phyloP scores from a whole-genome alignment of 2,888 invertebrate genomes.

The Plagodis dolabraria region DNA sequence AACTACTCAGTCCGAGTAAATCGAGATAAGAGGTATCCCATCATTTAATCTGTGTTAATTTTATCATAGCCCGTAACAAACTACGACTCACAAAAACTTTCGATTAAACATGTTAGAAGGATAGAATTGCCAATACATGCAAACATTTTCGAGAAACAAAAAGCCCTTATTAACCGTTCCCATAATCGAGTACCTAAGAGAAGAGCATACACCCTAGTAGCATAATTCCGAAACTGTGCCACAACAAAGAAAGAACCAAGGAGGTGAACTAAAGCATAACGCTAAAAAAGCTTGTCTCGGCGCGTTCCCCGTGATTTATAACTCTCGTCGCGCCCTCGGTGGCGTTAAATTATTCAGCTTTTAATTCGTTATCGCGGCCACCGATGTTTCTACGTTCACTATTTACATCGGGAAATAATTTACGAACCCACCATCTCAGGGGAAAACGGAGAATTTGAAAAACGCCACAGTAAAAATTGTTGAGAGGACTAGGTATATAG shows the following conservation, averaged over 20 bases:
- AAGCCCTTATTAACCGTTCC: neutral
- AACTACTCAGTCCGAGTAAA: too few relatives aligned
- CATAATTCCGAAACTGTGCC: slow-evolving; percentile 19
- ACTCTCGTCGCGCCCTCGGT: slow-evolving; percentile 63
- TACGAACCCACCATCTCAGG: slow-evolving; percentile 58
- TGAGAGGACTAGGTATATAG: neutral
- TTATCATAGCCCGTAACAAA: too few relatives aligned
- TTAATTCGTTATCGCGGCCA: slow-evolving; percentile 81
- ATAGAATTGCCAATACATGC: too few relatives aligned
- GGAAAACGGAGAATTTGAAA: slow-evolving; percentile 44
- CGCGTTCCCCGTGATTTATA: slow-evolving; percentile 77
- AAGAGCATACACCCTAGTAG: slow-evolving; percentile 5
- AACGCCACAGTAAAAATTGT: slow-evolving; percentile 2
- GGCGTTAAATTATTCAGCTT: slow-evolving; percentile 82
- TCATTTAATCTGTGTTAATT: too few relatives aligned
- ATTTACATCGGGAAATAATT: slow-evolving; percentile 78
- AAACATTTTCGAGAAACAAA: too few relatives aligned
- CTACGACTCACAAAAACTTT: too few relatives aligned
- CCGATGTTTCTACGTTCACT: slow-evolving; percentile 72
- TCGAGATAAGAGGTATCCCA: too few relatives aligned
- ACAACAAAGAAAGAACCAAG: slow-evolving; percentile 63
- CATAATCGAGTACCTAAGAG: slow-evolving; percentile 7
- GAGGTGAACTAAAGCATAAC: slow-evolving; percentile 78
- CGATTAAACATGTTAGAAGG: too few relatives aligned
- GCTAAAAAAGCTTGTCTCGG: slow-evolving; percentile 71